Percentiles rank a stretch among this genome's conserved stretches.
phyloP scores from a whole-genome alignment of 2,888 invertebrate species.

The Nemapogon koenigi region DNA sequence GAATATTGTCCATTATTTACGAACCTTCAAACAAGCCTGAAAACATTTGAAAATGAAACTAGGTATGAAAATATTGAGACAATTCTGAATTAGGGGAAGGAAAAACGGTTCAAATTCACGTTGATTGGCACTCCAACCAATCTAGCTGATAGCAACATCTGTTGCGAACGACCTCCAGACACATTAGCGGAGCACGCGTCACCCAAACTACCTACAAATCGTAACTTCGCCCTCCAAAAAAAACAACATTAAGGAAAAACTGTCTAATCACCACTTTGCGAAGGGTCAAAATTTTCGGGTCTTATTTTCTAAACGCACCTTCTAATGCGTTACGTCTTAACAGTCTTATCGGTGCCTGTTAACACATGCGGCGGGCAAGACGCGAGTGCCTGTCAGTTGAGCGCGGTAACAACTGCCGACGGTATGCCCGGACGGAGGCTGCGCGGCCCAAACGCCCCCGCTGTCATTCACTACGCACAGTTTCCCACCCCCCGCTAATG shows the following conservation, averaged over 20 bases:
- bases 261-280: constrained; percentile 25
- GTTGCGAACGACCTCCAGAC: constrained; percentile 43
- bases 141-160: constrained; percentile 5
- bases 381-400: constrained; percentile 10
- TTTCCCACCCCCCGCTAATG: constrained; percentile 8
- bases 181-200: constrained; percentile 28
- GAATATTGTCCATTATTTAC: too few species aligned
- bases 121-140: constrained; percentile 1
- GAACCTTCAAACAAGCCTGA: too few species aligned
- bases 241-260: not conserved
- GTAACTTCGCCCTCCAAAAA: not conserved
- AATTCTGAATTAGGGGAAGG: too few species aligned
- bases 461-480: constrained; percentile 53
- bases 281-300: constrained; percentile 24
- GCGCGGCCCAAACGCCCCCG: constrained; percentile 48
- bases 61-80: too few species aligned
- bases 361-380: constrained; percentile 5
- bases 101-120: too few species aligned
- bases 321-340: too few species aligned
- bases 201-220: constrained; percentile 1
- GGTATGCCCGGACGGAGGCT: constrained; percentile 48
- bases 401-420: constrained; percentile 51
- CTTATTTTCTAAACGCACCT: not conserved
- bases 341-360: too few species aligned
- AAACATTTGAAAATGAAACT: too few species aligned